These are phyloP conservation scores for Stenolophus ochropezus DNA, from an alignment of 2,888 invertebrate species.

Conservation along the genomic window DNA sequence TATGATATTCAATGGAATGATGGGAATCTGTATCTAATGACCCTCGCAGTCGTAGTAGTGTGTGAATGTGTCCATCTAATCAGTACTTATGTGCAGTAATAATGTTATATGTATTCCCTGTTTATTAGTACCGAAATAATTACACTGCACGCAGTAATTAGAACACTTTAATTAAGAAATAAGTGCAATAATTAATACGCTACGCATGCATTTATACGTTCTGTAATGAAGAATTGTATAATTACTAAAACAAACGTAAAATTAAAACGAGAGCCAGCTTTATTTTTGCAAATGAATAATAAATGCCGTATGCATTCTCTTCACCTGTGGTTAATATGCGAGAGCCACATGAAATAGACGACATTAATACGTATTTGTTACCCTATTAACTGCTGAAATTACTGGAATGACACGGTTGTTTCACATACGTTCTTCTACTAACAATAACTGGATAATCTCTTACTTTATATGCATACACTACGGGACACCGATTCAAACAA, in stretches of 20 bases:
- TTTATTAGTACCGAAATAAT: constrained; percentile 43
- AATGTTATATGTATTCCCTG: background rate
- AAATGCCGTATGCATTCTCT: constrained; percentile 3
- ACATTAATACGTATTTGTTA: constrained; percentile 29
- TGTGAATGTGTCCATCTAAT: too few relatives aligned
- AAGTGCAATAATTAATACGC: constrained; percentile 52
- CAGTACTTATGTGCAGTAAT: background rate
- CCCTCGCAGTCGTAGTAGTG: too few relatives aligned
- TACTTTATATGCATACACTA: background rate
- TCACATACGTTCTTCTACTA: background rate
- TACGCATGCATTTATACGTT: constrained; percentile 33
- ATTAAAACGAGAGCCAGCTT: constrained; percentile 7
- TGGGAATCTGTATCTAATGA: too few relatives aligned
- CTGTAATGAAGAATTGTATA: constrained; percentile 48
- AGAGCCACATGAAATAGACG: background rate
- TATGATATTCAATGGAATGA: too few relatives aligned
- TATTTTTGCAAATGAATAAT: constrained; percentile 1
- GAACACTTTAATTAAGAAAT: constrained; percentile 41
- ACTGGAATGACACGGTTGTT: constrained; percentile 2
- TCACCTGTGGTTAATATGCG: constrained; percentile 9
- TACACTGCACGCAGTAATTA: constrained; percentile 48
- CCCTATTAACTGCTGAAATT: constrained; percentile 20
- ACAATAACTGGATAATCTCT: constrained; percentile 1
- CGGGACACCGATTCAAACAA: background rate
- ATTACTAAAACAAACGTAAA: constrained; percentile 36